A percentile compares a stretch with the other conserved stretches of the same genome.
Conservation (phyloP, 2,113 vertebrate genomes). For the Uropsilus gracilis region DNA sequence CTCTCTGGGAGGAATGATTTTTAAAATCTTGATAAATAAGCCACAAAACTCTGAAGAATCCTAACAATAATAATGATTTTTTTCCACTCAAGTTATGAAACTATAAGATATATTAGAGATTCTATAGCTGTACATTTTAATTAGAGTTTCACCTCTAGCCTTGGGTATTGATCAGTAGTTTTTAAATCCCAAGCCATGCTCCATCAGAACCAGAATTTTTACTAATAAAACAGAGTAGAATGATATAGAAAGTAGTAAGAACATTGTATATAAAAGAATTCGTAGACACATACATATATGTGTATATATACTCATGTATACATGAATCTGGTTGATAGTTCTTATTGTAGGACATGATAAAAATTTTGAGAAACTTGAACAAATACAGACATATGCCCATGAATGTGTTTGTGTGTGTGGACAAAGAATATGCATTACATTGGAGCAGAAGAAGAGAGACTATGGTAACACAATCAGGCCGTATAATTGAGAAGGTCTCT, state of each 20-base stretch:
- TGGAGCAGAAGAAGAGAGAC: fast-evolving
- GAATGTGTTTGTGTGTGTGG: neutral
- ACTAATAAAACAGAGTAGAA: neutral
- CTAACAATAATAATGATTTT: neutral
- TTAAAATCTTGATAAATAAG: neutral
- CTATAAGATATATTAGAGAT: neutral
- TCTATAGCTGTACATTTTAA: neutral
- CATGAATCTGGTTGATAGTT: neutral
- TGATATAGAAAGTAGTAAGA: neutral
- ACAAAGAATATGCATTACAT: neutral
- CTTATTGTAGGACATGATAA: neutral
- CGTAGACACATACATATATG: too few relatives aligned
- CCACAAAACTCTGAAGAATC: neutral
- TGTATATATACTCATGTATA: too few relatives aligned
- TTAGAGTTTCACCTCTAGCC: neutral
- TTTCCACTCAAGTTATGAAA: neutral
- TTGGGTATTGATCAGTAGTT: neutral
- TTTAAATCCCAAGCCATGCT: neutral
- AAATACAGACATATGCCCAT: neutral
- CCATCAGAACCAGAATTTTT: neutral
- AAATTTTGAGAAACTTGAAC: neutral
- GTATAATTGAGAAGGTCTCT: neutral
- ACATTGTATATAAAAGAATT: too few relatives aligned
- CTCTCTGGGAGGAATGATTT: neutral
- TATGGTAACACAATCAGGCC: neutral